These are phyloP conservation scores for Campaea margaritaria DNA, from an alignment of 2,888 invertebrate genomes.

Conservation along the genomic window DNA sequence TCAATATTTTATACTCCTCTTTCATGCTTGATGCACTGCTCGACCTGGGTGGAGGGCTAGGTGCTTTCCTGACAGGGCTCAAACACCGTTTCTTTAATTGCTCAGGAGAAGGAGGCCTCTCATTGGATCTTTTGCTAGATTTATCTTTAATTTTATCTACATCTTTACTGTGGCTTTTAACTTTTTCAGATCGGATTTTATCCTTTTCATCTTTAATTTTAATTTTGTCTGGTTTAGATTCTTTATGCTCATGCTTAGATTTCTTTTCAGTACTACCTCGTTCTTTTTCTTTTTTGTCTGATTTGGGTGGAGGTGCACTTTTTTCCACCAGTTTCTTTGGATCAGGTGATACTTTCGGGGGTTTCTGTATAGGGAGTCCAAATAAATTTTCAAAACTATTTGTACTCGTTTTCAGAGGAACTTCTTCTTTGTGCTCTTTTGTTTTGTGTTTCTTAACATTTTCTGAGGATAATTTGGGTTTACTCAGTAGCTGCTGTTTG, in stretches of 20 bases:
- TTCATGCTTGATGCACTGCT: slow-evolving; percentile 76
- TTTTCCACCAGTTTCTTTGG: slow-evolving; percentile 82
- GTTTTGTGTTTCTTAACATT: slow-evolving; percentile 86
- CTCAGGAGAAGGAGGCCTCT: slow-evolving; percentile 74
- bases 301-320: slow-evolving; percentile 59
- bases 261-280: slow-evolving; percentile 78
- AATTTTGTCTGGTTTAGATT: slow-evolving; percentile 74
- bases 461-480: slow-evolving; percentile 88
- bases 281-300: slow-evolving; percentile 86
- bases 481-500: slow-evolving; percentile 87
- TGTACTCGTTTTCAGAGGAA: slow-evolving; percentile 74
- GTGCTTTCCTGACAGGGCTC: slow-evolving; percentile 67
- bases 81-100: slow-evolving; percentile 69
- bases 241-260: slow-evolving; percentile 79
- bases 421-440: slow-evolving; percentile 84
- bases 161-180: slow-evolving; percentile 84
- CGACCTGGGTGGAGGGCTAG: slow-evolving; percentile 70
- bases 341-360: slow-evolving; percentile 88
- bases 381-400: slow-evolving; percentile 92
- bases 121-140: slow-evolving; percentile 78
- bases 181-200: slow-evolving; percentile 78
- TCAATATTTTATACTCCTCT: slow-evolving; percentile 73
- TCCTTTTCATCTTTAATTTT: slow-evolving; percentile 80
- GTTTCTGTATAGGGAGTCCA: slow-evolving; percentile 92
- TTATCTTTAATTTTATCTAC: slow-evolving; percentile 84